phyloP scores from a whole-genome alignment of 2,797 vertebrate species.

The Vespertilio murinus region DNA sequence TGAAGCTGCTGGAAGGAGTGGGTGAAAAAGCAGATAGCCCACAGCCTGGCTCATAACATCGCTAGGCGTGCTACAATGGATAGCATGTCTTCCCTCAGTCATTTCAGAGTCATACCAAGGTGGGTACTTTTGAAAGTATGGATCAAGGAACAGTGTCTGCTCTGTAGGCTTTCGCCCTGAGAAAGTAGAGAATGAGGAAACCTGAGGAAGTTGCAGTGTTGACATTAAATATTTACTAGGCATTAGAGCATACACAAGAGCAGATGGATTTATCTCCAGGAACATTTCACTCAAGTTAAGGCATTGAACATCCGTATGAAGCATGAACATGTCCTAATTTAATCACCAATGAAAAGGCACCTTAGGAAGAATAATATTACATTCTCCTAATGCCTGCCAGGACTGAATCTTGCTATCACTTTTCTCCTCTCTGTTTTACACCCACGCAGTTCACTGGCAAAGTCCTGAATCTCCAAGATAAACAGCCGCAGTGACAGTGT shows the following conservation, averaged over 20 bases:
- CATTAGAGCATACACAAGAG: not conserved
- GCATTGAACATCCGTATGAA: not conserved
- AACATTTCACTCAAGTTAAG: conserved; percentile 35
- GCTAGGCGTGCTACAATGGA: not conserved
- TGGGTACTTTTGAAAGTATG: not conserved
- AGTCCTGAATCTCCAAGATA: conserved; percentile 6
- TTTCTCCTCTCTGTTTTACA: not conserved
- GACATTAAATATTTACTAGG: conserved; percentile 67
- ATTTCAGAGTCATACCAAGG: not conserved
- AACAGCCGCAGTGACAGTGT: not conserved
- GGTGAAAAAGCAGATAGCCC: not conserved
- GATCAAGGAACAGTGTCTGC: not conserved
- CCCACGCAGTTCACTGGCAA: conserved; percentile 42
- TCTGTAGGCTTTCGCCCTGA: not conserved
- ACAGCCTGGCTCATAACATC: not conserved
- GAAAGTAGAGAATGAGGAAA: not conserved
- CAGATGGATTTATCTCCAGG: conserved; percentile 42
- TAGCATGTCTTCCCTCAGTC: not conserved
- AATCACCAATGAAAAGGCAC: conserved; percentile 15
- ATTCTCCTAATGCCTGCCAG: not conserved
- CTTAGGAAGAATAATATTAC: not conserved
- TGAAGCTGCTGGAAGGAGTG: not conserved
- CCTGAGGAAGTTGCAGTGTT: not conserved
- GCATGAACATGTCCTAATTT: not conserved
- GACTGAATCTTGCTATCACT: not conserved